These are phyloP conservation scores for Agonum fuliginosum DNA, from an alignment of 2,888 invertebrate species.

Conservation along the genomic window DNA sequence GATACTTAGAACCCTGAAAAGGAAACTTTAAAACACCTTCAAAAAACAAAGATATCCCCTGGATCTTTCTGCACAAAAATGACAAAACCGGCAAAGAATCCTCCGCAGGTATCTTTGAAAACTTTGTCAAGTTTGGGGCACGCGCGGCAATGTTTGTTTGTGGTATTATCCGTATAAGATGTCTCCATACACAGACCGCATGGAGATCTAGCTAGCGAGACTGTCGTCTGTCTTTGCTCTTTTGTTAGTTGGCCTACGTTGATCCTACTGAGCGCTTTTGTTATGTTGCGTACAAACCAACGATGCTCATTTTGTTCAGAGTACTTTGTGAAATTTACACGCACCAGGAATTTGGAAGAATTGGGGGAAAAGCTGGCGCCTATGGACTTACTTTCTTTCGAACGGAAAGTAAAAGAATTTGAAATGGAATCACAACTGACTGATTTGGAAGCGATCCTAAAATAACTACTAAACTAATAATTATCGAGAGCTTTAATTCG, in stretches of 20 bases:
- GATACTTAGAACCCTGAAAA: not conserved
- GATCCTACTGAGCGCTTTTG: not conserved
- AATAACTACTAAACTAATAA: too few relatives aligned
- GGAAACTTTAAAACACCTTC: not conserved
- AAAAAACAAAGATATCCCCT: conserved; percentile 8
- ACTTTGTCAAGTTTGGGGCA: conserved; percentile 21
- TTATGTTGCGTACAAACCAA: conserved; percentile 8
- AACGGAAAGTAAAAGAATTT: too few relatives aligned
- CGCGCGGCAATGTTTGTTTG: conserved; percentile 46
- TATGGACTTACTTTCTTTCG: too few relatives aligned
- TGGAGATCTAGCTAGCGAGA: not conserved
- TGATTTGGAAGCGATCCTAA: too few relatives aligned
- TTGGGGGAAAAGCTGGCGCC: conserved; percentile 12
- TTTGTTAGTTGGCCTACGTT: not conserved
- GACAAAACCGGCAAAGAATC: not conserved
- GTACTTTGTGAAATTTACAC: conserved; percentile 28
- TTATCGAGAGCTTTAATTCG: too few relatives aligned
- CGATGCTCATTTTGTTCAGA: conserved; percentile 39
- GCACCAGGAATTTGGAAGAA: conserved; percentile 14
- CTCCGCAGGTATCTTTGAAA: conserved; percentile 4
- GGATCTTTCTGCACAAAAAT: not conserved
- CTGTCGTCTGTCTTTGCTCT: conserved; percentile 16
- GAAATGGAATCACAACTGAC: too few relatives aligned
- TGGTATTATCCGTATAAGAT: conserved; percentile 43
- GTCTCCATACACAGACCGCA: conserved; percentile 52